Evolutionary conservation across 2,797 vertebrate genomes (phyloP), one percentile per base, ranked within the genome.

Genomic region (Chaenodraco wilsoni): DNA sequence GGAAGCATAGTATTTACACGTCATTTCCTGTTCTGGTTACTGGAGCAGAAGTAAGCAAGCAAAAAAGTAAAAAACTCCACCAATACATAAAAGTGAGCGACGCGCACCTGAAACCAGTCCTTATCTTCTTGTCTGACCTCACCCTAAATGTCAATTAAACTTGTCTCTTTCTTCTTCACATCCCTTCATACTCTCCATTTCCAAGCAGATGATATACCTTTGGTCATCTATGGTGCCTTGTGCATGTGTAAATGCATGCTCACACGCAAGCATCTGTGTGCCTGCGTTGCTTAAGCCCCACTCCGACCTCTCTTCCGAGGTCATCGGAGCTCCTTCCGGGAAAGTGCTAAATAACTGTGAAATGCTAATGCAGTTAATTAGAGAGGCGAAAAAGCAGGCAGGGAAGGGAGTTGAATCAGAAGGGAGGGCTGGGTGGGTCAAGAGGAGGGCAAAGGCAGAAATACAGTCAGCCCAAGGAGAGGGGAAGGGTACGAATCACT

Each of bases 321-420:
- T 93, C 88, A 79, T 43, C 41, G 1, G 45, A 50, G 80, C 78
- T 86, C 86, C 89, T 91, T 90, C 82, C 83, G 81, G 91, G 85
- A 5, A 86, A 72, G 68, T 79, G 15, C 78, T 88, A 88, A 90
- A 91, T 88, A 84, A 85, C 87, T 89, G 79, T 90, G 88, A 93
- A 91, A 92, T 92, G 91, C 89, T 93, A 92, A 94, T 92, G 81
- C 72, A 19, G 84, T 84, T 93, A 92, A 94, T 93, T 90, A 92
- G 84, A 69, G 85, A 88, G 84, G 84, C 75, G 17, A 81, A 88
- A 55, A 88, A 64, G 73, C 52, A 56, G 16, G 61, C 79, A 79
- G 79, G 65, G 67, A 71, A 61, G 71, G 69, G 75, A 43, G 45
- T 54, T 84, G 76, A 67, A 79, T 87, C 33, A 69, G 84, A 76